Evolutionary conservation across 2,888 invertebrate genomes (phyloP).

Genomic region (Lepidocyrtinus sp.): DNA sequence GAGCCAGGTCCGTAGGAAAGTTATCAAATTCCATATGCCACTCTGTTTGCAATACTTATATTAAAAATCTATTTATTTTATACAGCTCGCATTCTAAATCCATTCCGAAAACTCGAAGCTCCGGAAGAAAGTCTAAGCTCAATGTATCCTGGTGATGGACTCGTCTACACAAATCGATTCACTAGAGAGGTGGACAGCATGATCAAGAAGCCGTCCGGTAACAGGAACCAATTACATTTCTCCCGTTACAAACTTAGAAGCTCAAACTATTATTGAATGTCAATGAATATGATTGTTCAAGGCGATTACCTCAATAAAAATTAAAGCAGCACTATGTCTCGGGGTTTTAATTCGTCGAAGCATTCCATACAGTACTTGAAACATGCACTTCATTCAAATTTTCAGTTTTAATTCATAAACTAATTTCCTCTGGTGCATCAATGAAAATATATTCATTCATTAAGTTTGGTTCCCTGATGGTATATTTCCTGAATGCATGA

Average conservation of each 20-base stretch:
- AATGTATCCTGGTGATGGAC: background rate
- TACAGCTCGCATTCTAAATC: slow-evolving; percentile 35
- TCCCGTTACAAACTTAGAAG: too few relatives aligned
- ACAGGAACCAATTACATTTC: too few relatives aligned
- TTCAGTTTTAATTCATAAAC: slow-evolving; percentile 7
- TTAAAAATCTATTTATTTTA: background rate
- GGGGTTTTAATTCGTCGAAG: too few relatives aligned
- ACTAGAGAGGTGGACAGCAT: background rate
- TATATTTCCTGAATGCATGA: background rate
- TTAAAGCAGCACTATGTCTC: too few relatives aligned
- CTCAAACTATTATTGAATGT: too few relatives aligned
- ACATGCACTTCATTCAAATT: too few relatives aligned
- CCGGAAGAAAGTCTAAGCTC: background rate
- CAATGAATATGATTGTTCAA: too few relatives aligned
- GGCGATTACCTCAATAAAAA: too few relatives aligned
- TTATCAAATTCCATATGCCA: background rate
- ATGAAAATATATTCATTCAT: slow-evolving; percentile 39
- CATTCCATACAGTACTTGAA: too few relatives aligned
- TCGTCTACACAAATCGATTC: background rate
- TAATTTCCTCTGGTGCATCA: slow-evolving; percentile 7
- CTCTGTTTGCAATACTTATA: background rate
- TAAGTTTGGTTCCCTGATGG: slow-evolving; percentile 37
- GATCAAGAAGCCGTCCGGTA: background rate
- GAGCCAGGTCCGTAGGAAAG: slow-evolving; percentile 24
- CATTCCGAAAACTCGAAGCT: slow-evolving; percentile 7